These are phyloP conservation scores for Siniperca knerii DNA, from an alignment of 2,113 vertebrate genomes.

Conservation along the genomic window DNA sequence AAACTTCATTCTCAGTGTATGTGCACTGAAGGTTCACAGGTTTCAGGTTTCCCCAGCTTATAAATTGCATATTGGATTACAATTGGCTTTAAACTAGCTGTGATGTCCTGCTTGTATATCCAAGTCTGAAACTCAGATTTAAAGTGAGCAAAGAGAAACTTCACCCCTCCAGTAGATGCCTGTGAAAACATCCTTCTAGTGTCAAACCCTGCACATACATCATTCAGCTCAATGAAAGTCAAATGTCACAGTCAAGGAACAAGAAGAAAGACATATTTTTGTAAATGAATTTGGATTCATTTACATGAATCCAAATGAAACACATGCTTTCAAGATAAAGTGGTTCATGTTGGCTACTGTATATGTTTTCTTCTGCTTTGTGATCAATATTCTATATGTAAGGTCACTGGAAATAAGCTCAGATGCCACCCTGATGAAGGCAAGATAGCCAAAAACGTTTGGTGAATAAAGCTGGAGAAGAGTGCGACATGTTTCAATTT, in stretches of 20 bases:
- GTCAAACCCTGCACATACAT: neutral
- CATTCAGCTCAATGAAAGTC: neutral
- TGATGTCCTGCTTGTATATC: neutral
- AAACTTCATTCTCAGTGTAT: neutral
- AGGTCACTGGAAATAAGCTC: neutral
- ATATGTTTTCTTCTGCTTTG: neutral
- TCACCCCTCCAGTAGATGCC: neutral
- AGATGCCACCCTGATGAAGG: neutral
- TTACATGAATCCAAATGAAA: neutral
- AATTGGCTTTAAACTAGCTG: neutral
- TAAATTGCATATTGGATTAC: neutral
- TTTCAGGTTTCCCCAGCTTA: neutral
- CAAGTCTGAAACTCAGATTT: neutral
- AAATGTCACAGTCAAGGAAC: neutral
- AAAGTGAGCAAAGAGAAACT: neutral
- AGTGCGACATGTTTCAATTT: neutral
- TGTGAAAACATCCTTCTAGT: neutral
- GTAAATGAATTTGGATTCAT: too few species aligned
- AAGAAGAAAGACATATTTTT: neutral
- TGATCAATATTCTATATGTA: neutral
- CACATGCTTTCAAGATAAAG: neutral
- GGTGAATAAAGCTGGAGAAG: neutral
- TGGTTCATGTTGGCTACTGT: neutral
- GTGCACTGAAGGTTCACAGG: neutral
- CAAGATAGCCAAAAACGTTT: neutral